A percentile compares a stretch with the other conserved stretches of the same genome.
phyloP scores from a whole-genome alignment of 2,113 vertebrate genomes.

The Rhineura floridana region DNA sequence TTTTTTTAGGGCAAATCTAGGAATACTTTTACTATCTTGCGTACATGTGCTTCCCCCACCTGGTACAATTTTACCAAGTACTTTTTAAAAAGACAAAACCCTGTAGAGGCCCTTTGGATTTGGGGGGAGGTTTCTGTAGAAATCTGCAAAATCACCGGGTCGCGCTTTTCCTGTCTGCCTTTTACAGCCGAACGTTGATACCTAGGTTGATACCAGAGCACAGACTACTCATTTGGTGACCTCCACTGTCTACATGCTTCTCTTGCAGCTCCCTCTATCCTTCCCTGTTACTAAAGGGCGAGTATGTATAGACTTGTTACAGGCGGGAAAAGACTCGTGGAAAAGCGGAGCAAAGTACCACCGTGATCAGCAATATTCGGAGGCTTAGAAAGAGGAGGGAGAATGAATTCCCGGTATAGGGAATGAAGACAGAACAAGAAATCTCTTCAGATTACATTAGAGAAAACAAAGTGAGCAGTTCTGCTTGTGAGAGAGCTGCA shows the following conservation, averaged over 20 bases:
- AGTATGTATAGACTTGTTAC: background rate
- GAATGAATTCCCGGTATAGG: background rate
- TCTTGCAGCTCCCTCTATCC: background rate
- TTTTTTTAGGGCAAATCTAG: background rate
- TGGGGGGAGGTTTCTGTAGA: background rate
- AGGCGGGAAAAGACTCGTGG: background rate
- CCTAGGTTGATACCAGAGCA: background rate
- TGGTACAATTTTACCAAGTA: background rate
- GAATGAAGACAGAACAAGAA: background rate
- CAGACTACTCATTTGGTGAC: too few relatives aligned
- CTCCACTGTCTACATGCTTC: background rate
- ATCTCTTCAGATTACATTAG: background rate
- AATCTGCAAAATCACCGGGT: background rate
- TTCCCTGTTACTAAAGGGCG: background rate
- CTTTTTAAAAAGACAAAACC: too few relatives aligned
- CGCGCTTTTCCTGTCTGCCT: background rate
- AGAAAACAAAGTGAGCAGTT: background rate
- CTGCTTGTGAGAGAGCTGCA: background rate
- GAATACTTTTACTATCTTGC: background rate
- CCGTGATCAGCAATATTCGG: background rate
- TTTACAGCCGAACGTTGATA: background rate
- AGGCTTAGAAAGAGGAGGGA: background rate
- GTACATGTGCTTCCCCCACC: fast-evolving
- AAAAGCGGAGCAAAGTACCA: background rate
- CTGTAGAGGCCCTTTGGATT: too few relatives aligned